Conservation (phyloP, 2,797 vertebrate species). For the Muscicapa comitata region DNA sequence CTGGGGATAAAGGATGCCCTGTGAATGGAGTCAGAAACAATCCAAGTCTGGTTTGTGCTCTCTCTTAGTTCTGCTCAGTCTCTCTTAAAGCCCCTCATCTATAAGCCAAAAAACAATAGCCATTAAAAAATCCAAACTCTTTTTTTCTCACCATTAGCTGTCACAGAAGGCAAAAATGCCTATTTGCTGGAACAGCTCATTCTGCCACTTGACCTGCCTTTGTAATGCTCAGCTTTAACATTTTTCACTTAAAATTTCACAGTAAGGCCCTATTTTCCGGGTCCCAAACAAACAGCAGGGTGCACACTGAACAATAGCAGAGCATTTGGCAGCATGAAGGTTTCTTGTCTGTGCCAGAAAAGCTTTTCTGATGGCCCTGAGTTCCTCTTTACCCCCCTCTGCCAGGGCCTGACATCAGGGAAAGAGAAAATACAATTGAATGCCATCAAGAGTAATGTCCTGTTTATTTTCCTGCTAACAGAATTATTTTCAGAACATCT, state of each 20-base stretch:
- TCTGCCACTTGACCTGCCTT: constrained; percentile 7
- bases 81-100: not conserved
- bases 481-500: constrained; percentile 42
- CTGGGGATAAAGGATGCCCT: not conserved
- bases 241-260: constrained; percentile 28
- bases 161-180: not conserved
- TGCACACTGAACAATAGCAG: constrained; percentile 13
- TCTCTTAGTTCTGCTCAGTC: not conserved
- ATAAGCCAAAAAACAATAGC: not conserved
- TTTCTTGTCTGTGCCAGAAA: not conserved
- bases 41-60: not conserved
- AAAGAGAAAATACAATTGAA: constrained; percentile 63
- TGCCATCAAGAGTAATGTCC: constrained; percentile 47
- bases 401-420: constrained; percentile 45
- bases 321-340: constrained; percentile 13
- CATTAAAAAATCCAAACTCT: not conserved
- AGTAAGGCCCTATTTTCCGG: constrained; percentile 14
- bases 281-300: constrained; percentile 48
- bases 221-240: not conserved
- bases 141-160: not conserved
- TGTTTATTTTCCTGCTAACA: constrained; percentile 54
- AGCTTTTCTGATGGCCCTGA: constrained; percentile 25
- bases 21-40: not conserved
- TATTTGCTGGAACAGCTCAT: not conserved
- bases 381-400: constrained; percentile 44